Conservation (phyloP, 2,797 vertebrate genomes). For the Anabacerthia variegaticeps region DNA sequence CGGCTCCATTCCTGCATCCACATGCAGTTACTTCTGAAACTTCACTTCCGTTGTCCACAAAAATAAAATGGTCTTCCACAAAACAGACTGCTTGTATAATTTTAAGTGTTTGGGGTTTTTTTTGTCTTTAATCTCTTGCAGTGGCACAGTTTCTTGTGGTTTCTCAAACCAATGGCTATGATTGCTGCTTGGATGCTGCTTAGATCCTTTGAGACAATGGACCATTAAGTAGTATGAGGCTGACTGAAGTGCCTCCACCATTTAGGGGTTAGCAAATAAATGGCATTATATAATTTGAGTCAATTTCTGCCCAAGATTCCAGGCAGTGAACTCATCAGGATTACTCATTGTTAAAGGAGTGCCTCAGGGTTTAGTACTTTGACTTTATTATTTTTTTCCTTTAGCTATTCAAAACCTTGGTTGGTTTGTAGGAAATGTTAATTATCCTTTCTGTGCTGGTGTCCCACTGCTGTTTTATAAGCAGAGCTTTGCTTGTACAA, state of each 20-base stretch:
- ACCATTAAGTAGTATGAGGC: not conserved
- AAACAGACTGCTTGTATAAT: not conserved
- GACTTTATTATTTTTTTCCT: slow-evolving; percentile 67
- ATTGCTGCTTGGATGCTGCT: not conserved
- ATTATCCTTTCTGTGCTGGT: slow-evolving; percentile 69
- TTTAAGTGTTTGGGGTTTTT: not conserved
- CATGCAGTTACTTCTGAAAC: not conserved
- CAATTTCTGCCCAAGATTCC: slow-evolving; percentile 70
- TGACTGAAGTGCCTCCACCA: slow-evolving; percentile 51
- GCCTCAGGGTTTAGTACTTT: slow-evolving; percentile 73
- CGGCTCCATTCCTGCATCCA: accelerated
- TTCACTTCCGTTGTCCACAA: not conserved
- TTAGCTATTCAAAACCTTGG: slow-evolving; percentile 69
- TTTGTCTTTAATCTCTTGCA: not conserved
- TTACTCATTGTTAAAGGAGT: slow-evolving; percentile 74
- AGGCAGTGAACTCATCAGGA: slow-evolving; percentile 67
- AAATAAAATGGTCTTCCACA: not conserved
- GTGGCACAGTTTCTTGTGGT: not conserved
- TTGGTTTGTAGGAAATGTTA: slow-evolving; percentile 70
- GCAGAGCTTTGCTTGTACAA: slow-evolving; percentile 66
- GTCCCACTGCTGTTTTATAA: slow-evolving; percentile 68
- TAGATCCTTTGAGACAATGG: slow-evolving; percentile 59
- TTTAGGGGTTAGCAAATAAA: slow-evolving; percentile 64
- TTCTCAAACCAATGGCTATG: slow-evolving; percentile 23
- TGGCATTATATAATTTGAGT: slow-evolving; percentile 63